Evolutionary conservation across 2,888 invertebrate species (phyloP).

Genomic region (Macroteleia sp.): DNA sequence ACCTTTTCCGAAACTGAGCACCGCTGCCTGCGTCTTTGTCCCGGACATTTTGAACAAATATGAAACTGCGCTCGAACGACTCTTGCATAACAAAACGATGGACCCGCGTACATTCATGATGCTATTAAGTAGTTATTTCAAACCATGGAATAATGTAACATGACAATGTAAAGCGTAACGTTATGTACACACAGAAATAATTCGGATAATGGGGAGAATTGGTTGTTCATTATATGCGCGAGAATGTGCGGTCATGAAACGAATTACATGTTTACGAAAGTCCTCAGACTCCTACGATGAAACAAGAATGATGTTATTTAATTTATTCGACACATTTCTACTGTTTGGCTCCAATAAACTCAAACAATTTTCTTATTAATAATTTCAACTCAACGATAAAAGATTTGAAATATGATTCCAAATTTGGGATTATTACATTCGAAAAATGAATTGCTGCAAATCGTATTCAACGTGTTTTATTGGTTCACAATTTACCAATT

Average conservation of each 20-base stretch:
- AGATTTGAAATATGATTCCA: too few species aligned
- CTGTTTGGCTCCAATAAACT: too few species aligned
- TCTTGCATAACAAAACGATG: conserved; percentile 46
- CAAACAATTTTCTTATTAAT: too few species aligned
- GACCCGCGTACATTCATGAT: conserved; percentile 39
- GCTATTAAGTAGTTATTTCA: conserved; percentile 21
- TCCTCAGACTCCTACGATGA: too few species aligned
- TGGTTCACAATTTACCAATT: too few species aligned
- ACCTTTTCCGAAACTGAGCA: conserved; percentile 2
- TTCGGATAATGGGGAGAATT: conserved; percentile 19
- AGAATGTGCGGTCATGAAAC: conserved; percentile 1
- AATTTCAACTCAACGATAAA: too few species aligned
- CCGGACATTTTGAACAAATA: conserved; percentile 29
- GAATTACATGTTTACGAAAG: too few species aligned
- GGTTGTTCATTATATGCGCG: conserved; percentile 7
- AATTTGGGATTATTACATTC: too few species aligned
- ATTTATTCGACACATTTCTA: too few species aligned
- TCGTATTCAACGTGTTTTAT: too few species aligned
- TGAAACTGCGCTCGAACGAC: conserved; percentile 38
- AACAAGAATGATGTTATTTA: too few species aligned
- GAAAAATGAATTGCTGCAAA: too few species aligned
- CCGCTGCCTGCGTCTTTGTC: conserved; percentile 31
- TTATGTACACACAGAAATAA: conserved; percentile 26
- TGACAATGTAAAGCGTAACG: conserved; percentile 17
- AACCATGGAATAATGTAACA: conserved; percentile 15